Evolutionary conservation across 2,797 vertebrate genomes (phyloP), one percentile per base, ranked within the genome.

Genomic region (Spea hammondii): DNA sequence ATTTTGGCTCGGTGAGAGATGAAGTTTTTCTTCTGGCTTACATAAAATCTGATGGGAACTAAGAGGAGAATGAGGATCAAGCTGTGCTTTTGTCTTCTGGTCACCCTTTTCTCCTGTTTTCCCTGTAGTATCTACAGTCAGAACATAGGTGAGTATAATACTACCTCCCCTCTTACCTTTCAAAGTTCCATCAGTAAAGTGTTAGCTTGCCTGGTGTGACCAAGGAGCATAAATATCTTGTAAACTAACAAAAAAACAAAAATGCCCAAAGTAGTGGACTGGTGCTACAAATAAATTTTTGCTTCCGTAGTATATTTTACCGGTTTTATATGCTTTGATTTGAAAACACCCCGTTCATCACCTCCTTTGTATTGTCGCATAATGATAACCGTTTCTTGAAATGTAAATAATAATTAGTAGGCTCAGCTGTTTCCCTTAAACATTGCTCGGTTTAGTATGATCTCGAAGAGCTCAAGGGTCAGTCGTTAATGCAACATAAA

Each of bases 61-160:
- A 5, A 9, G 17, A 53, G 48, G 77, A 80, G 79, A 76, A 80
- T 80, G 79, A 44, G 54, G 79, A 32, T 53, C 46, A 48, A 53
- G 44, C 48, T 32, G 60, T 4, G 47, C 8, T 44, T 13, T 47
- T 17, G 74, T 54, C 50, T 49, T 62, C 47, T 72, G 6, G 59
- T 62, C 8, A 46, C 53, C 8, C 9, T 76, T 47, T 4, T 76
- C 50, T 65, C 12, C 8, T 73, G 54, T 59, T 57, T 76, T 5
- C 62, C 59, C n/a, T 50, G 4, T 46, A 12, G 9, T 70, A 51
- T 67, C 69, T 17, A 14, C 5, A 60, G 67, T 54, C 78, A 75
- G 70, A 14, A 12, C 0, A 8, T 17, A 5, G 69, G 79, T 80
- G 54, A 76, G 79, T 72, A 60, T n/a, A 7, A 2, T 1, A 60